These are phyloP conservation scores for Hippoglossus stenolepis DNA, from an alignment of 2,113 vertebrate genomes.

Conservation along the genomic window DNA sequence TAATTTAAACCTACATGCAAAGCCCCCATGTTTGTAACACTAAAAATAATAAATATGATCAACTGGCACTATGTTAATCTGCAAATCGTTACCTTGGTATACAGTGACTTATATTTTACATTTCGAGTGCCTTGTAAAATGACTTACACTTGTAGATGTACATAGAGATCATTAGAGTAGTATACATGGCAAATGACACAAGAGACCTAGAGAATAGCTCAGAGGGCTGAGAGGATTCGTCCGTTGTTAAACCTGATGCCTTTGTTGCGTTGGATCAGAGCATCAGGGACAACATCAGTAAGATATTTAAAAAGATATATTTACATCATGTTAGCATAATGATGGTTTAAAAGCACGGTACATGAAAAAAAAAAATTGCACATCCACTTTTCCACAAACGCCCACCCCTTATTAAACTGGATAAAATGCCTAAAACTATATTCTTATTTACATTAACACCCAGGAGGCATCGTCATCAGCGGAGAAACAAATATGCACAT, in stretches of 20 bases:
- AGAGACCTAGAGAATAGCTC: constrained; percentile 38
- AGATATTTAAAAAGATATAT: constrained; percentile 36
- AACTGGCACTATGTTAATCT: background rate
- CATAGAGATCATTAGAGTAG: constrained; percentile 44
- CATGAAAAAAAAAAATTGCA: constrained; percentile 27
- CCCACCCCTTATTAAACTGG: constrained; percentile 46
- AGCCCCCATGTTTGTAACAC: constrained; percentile 26
- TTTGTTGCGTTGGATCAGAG: background rate
- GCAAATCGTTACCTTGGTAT: constrained; percentile 7
- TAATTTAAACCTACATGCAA: constrained; percentile 64
- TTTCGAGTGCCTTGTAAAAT: constrained; percentile 32
- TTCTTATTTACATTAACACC: constrained; percentile 57
- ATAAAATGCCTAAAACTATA: constrained; percentile 53
- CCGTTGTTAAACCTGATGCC: constrained; percentile 19
- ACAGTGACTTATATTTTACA: constrained; percentile 33
- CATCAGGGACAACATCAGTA: constrained; percentile 4
- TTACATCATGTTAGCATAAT: constrained; percentile 54
- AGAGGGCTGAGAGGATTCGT: constrained; percentile 31
- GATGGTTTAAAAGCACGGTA: constrained; percentile 35
- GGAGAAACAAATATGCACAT: constrained; percentile 44
- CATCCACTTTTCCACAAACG: constrained; percentile 38
- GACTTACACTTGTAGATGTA: constrained; percentile 49
- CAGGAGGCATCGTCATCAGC: constrained; percentile 7
- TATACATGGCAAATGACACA: constrained; percentile 40
- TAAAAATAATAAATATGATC: constrained; percentile 57